phyloP scores from a whole-genome alignment of 2,888 invertebrate genomes.

The Griposia aprilina region DNA sequence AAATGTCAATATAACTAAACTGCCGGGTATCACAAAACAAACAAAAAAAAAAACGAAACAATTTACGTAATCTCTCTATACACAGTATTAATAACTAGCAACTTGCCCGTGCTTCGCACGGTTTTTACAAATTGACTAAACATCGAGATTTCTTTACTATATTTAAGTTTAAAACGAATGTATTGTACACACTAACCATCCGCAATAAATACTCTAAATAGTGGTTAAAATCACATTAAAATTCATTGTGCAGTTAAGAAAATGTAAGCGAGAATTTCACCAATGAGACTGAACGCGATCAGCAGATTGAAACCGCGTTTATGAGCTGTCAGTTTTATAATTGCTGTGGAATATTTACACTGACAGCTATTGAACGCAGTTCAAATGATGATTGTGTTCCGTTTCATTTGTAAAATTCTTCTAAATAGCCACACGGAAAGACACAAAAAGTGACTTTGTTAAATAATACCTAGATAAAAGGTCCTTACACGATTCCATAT shows the following conservation, averaged over 20 bases:
- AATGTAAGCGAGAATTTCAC: too few species aligned
- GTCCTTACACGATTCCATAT: neutral
- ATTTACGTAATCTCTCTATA: neutral
- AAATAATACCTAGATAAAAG: neutral
- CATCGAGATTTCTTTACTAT: neutral
- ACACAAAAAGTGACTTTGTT: neutral
- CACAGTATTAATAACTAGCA: neutral
- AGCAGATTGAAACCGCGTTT: too few species aligned
- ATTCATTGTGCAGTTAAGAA: too few species aligned
- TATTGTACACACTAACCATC: neutral
- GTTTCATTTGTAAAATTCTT: too few species aligned
- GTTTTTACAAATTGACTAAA: neutral
- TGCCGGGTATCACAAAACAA: neutral
- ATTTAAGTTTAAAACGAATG: neutral
- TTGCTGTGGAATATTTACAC: too few species aligned
- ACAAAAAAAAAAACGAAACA: neutral
- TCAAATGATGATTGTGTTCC: too few species aligned
- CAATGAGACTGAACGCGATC: too few species aligned
- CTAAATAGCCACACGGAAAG: neutral
- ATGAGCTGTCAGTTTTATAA: too few species aligned
- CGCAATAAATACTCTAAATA: too few species aligned
- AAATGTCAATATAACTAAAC: neutral
- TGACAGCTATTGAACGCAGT: too few species aligned
- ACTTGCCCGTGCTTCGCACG: neutral
- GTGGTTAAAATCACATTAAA: too few species aligned